Evolutionary conservation across 2,113 vertebrate species (phyloP).

Genomic region (Danionella cerebrum): DNA sequence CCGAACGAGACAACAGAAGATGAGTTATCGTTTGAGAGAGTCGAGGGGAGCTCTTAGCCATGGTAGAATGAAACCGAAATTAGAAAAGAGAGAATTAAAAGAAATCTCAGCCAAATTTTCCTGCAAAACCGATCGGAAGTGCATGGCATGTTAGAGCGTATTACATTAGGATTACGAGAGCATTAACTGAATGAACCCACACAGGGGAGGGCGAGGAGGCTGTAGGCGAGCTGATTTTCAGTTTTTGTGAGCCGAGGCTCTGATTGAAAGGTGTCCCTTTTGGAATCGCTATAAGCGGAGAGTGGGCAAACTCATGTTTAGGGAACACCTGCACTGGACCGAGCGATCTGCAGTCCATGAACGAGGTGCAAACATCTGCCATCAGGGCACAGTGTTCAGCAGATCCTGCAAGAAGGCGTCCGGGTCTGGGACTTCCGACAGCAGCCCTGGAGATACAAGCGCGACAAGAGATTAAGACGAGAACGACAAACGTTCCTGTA

Average conservation of each 20-base stretch:
- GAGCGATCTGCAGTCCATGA: slow-evolving; percentile 18
- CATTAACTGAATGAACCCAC: slow-evolving; percentile 44
- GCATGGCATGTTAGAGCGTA: slow-evolving; percentile 39
- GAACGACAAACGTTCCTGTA: too few species aligned
- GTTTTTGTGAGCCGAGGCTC: slow-evolving; percentile 28
- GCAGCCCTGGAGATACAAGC: slow-evolving; percentile 70
- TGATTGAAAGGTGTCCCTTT: slow-evolving; percentile 38
- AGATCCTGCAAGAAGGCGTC: slow-evolving; percentile 92
- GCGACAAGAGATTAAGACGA: neutral
- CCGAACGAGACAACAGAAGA: slow-evolving; percentile 35
- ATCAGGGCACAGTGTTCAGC: slow-evolving; percentile 91
- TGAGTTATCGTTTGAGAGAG: slow-evolving; percentile 42
- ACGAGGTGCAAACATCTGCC: slow-evolving; percentile 28
- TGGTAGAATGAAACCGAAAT: slow-evolving; percentile 41
- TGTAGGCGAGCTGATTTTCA: slow-evolving; percentile 38
- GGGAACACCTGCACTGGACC: slow-evolving; percentile 36
- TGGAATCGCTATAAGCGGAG: slow-evolving; percentile 42
- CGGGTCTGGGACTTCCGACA: slow-evolving; percentile 83
- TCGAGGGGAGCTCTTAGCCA: slow-evolving; percentile 42
- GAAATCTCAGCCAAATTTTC: slow-evolving; percentile 46
- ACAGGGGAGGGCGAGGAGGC: slow-evolving; percentile 30
- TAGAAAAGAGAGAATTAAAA: slow-evolving; percentile 51
- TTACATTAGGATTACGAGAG: slow-evolving; percentile 49
- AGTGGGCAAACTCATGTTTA: slow-evolving; percentile 18
- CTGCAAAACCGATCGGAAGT: slow-evolving; percentile 39